Evolutionary conservation across 2,888 invertebrate genomes (phyloP), one percentile per base, ranked within the genome.

Genomic region (Polylopha cassiicola): DNA sequence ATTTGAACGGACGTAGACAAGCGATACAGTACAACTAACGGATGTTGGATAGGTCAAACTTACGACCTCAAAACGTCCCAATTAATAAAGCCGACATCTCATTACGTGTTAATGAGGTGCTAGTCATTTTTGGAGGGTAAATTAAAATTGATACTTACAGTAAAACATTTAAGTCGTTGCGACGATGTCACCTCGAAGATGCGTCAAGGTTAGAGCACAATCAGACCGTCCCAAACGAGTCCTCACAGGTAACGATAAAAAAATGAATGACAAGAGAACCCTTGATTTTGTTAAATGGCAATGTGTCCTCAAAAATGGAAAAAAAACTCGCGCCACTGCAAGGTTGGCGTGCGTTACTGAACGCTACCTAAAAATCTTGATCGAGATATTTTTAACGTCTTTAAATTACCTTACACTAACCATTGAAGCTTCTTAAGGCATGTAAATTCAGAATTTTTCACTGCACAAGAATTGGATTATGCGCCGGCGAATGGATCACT

Each of bases 271-370:
- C 46, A 51, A 52, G 53, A 58, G 58, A 57, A 58, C 61, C 63
- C 67, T 68, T 64, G 71, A 71, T 66, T 66, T 64, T 54, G 62
- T 63, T 72, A 72, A 74, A 71, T 73, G 71, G 67, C 68, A 65
- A 58, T 57, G 64, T 70, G 72, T 68, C 69, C 66, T 69, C 64
- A 72, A 69, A 73, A 72, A 64, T 50, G 49, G 51, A 62, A 51
- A 64, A 70, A 72, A 69, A 70, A 65, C 50, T 51, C 51, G 51
- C 53, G 55, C 50, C 44, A 51, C 41, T 43, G 50, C 66, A 72
- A 74, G 73, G 70, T 64, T 66, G 62, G 53, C 65, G 60, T 53
- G 53, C 48, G 50, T 51, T 56, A 56, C 58, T 54, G 54, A 61
- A 55, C 51, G 43, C 46, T 43, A 46, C 47, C 45, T 48, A 41